Conservation (phyloP, 2,113 vertebrate genomes). For the Nothocercus julius region DNA sequence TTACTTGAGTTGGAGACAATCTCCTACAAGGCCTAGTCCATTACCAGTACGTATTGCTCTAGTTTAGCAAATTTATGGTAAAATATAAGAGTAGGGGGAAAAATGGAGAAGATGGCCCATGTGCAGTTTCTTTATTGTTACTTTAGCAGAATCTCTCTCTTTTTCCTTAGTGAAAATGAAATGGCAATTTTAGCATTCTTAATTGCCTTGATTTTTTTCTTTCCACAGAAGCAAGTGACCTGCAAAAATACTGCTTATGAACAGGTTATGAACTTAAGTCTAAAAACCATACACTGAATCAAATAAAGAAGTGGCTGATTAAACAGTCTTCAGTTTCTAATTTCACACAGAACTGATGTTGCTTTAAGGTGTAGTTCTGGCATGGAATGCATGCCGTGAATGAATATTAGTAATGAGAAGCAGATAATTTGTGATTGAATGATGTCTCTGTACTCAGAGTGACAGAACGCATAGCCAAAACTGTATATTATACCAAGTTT, state of each 20-base stretch:
- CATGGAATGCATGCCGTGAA: conserved; percentile 50
- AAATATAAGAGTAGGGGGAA: background rate
- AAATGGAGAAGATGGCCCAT: background rate
- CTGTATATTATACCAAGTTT: conserved; percentile 55
- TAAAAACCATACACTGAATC: conserved; percentile 6
- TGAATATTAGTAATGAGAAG: conserved; percentile 71
- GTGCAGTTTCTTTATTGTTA: conserved; percentile 23
- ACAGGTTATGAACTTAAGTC: conserved; percentile 48
- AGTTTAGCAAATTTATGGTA: background rate
- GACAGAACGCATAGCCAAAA: conserved; percentile 27
- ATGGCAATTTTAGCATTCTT: conserved; percentile 66
- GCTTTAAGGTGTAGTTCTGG: conserved; percentile 61
- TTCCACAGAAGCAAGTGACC: conserved; percentile 50
- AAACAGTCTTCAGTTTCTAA: conserved; percentile 68
- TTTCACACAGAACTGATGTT: conserved; percentile 72
- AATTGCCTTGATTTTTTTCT: conserved; percentile 54
- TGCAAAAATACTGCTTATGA: conserved; percentile 32
- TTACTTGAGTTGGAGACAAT: background rate
- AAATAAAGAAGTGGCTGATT: conserved; percentile 57
- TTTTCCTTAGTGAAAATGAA: conserved; percentile 20
- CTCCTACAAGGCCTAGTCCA: background rate
- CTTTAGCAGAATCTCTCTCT: conserved; percentile 32
- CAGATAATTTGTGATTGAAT: conserved; percentile 70
- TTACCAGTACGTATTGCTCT: background rate
- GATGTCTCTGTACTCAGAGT: conserved; percentile 34